phyloP scores from a whole-genome alignment of 1,140 invertebrate species.

The Bombus affinis region DNA sequence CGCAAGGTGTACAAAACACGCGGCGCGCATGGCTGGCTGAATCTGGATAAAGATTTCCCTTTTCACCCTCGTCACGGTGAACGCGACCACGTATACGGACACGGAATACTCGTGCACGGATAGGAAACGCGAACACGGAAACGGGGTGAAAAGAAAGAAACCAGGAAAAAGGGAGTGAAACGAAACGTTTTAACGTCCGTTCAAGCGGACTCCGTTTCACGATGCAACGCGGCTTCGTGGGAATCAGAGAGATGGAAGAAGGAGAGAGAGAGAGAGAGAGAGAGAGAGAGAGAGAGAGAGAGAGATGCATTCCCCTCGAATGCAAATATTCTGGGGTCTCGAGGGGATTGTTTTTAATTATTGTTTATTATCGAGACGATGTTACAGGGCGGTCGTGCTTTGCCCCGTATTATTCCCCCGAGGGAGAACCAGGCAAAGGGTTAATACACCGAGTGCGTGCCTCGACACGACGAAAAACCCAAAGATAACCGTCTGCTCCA shows the following conservation, averaged over 20 bases:
- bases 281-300: not conserved
- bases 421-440: constrained; percentile 2
- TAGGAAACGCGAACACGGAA: not conserved
- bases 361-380: constrained; percentile 53
- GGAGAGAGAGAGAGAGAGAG: too few relatives aligned
- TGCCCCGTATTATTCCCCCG: constrained; percentile 26
- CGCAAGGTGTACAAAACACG: constrained; percentile 39
- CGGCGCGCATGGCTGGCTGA: constrained; percentile 28
- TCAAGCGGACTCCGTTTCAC: not conserved
- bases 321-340: constrained; percentile 29
- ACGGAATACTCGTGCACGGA: too few relatives aligned
- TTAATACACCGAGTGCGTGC: constrained; percentile 38
- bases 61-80: constrained; percentile 3
- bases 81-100: not conserved
- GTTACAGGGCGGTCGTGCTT: constrained; percentile 1
- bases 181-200: constrained; percentile 22
- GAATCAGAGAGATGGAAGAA: not conserved
- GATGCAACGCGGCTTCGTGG: not conserved
- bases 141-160: not conserved
- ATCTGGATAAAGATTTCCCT: constrained; percentile 41
- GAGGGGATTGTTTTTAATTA: constrained; percentile 54
- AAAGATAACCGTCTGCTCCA: not conserved
- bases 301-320: not conserved
- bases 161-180: not conserved
- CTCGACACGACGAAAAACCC: constrained; percentile 3